Conservation (phyloP, 2,888 invertebrate species). For the Melangyna quadrimaculata region DNA sequence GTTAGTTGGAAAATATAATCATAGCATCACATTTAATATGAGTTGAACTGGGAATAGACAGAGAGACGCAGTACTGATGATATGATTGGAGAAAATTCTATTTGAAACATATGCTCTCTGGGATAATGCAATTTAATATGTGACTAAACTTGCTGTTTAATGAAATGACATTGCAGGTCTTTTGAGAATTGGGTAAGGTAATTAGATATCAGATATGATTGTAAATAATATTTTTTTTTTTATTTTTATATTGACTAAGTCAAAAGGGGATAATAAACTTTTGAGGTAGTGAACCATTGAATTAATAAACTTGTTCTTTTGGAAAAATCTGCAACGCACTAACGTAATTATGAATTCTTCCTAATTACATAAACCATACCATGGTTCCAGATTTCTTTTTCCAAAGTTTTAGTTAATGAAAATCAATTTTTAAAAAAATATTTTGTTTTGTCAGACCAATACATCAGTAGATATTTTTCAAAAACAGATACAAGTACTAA, state of each 20-base stretch:
- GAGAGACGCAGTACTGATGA: neutral
- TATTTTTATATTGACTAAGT: neutral
- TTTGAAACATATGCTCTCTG: constrained; percentile 38
- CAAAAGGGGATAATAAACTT: neutral
- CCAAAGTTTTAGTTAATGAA: no score
- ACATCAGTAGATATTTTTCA: no score
- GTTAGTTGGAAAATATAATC: constrained; percentile 45
- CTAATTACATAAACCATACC: no score
- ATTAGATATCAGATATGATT: neutral
- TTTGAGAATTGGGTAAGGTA: neutral
- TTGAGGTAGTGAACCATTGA: neutral
- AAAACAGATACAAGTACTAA: no score
- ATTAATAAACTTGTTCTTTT: no score
- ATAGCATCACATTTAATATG: constrained; percentile 42
- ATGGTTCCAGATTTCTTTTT: no score
- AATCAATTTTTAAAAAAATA: no score
- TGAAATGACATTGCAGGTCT: neutral
- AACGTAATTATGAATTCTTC: no score
- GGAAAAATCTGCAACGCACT: no score
- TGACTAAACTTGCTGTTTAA: neutral
- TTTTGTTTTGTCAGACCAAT: no score
- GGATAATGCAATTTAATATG: constrained; percentile 47
- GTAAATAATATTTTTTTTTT: no score
- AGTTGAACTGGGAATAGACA: constrained; percentile 23
- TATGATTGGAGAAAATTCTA: neutral